Conservation (phyloP, 2,888 invertebrate species). For the Mystacides longicornis region DNA sequence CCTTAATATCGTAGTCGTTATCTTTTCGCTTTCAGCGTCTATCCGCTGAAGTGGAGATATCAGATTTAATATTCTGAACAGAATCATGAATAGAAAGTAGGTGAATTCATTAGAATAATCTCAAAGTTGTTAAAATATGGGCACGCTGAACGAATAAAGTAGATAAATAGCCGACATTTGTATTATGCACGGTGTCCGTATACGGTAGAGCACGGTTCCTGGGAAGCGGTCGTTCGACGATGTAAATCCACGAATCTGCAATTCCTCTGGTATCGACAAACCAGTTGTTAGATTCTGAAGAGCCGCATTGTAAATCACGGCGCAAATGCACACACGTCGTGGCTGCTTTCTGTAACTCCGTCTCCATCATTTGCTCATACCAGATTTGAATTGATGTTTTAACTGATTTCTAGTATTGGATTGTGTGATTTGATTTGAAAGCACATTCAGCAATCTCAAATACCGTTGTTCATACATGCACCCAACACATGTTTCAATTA, state of each 20-base stretch:
- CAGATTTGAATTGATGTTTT: slow-evolving; percentile 1
- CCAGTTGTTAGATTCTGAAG: slow-evolving; percentile 16
- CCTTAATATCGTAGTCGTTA: too few species aligned
- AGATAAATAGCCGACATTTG: background rate
- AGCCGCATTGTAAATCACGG: background rate
- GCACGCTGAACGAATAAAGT: background rate
- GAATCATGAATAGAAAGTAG: background rate
- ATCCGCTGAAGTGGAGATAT: background rate
- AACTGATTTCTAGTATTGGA: background rate
- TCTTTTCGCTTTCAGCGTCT: background rate
- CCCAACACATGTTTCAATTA: too few species aligned
- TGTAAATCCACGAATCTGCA: slow-evolving; percentile 17
- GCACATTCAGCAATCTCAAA: background rate
- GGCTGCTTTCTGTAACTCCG: background rate
- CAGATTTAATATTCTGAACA: background rate
- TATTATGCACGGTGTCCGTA: slow-evolving; percentile 7
- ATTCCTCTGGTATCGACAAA: slow-evolving; percentile 15
- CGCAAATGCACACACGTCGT: background rate
- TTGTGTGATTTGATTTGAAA: background rate
- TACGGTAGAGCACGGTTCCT: slow-evolving; percentile 13
- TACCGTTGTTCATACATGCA: background rate
- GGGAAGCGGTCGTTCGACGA: slow-evolving; percentile 11
- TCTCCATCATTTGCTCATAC: background rate
- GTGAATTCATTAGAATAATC: background rate
- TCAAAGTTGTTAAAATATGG: background rate